Base-by-base conservation (phyloP, 2,113 vertebrate genomes). In the Patagioenas fasciata region DNA sequence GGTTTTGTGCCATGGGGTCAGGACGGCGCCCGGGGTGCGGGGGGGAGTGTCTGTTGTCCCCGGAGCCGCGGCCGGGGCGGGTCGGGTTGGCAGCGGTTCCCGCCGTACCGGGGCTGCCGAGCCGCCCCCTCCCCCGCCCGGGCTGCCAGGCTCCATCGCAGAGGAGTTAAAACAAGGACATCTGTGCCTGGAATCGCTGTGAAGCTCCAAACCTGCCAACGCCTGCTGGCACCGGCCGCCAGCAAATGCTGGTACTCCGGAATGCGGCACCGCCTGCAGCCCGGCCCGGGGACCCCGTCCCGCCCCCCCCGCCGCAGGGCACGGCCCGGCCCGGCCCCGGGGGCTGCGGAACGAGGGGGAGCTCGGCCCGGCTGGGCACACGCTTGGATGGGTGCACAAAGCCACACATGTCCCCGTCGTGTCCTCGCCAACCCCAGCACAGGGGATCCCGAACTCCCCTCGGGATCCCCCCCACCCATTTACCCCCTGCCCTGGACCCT, bases 181-280 rank as follows among this genome's bases (percentile, higher is more conserved):
- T 98, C 98, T 98, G 98, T 96, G 98, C 96, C 96, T 96, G 62
- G 97, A 98, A 97, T 97, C 94, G 95, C 97, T 97, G 97, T 93
- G 97, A 96, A 95, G 94, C 91, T 91, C 96, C 83, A 70, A 97
- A 97, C 94, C 97, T 98, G 98, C 98, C 98, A 98, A 98, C 92
- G 96, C 96, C 95, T 97, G 93, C 96, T 98, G 98, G 98, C 98
- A 98, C 95, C 69, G 95, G 94, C 95, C 91, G 93, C 97, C 97
- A 94, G 97, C 98, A 98, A 98, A 98, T 98, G 98, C 98, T 91
- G 96, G 80, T 98, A 96, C 98, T 98, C 97, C 97, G 97, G 97
- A 98, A 98, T 97, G 97, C 97, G 93, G 96, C 96, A 83, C 72
- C 90, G 93, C 86, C 94, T 85, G 88, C 96, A 83, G 85, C 84